Conservation (phyloP, 2,888 invertebrate species). For the Ochlodes sylvanus region DNA sequence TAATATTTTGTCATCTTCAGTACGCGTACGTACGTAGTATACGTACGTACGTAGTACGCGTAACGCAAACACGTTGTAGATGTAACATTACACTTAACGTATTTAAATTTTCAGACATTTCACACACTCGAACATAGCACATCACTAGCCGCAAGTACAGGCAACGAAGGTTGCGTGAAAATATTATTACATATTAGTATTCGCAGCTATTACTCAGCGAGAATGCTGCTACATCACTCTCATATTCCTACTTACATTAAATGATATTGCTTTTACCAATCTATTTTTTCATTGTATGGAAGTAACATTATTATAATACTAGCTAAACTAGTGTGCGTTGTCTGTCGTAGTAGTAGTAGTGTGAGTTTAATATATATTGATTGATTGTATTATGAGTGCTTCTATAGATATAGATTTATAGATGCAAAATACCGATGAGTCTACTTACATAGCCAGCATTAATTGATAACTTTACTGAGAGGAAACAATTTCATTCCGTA, state of each 20-base stretch:
- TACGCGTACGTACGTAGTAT: too few relatives aligned
- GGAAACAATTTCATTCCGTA: slow-evolving; percentile 3
- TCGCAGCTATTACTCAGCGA: slow-evolving; percentile 8
- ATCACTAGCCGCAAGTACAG: not conserved
- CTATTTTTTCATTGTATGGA: not conserved
- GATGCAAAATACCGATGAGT: too few relatives aligned
- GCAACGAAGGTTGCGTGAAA: slow-evolving; percentile 6
- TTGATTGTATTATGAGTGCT: too few relatives aligned
- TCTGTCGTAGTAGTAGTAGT: too few relatives aligned
- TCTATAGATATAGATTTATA: too few relatives aligned
- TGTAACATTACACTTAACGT: too few relatives aligned
- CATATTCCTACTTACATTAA: slow-evolving; percentile 3
- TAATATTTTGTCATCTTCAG: too few relatives aligned
- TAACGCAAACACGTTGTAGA: too few relatives aligned
- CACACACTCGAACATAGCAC: not conserved
- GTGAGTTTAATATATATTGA: too few relatives aligned
- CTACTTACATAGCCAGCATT: not conserved
- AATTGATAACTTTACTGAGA: not conserved
- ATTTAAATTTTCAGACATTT: not conserved
- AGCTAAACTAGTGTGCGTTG: too few relatives aligned
- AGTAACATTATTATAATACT: too few relatives aligned
- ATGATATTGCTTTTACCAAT: slow-evolving; percentile 4
- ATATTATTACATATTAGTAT: slow-evolving; percentile 12
- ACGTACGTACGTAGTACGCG: too few relatives aligned
- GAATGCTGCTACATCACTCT: slow-evolving; percentile 9